phyloP scores from a whole-genome alignment of 2,113 vertebrate genomes.

The Orthonyx spaldingii region DNA sequence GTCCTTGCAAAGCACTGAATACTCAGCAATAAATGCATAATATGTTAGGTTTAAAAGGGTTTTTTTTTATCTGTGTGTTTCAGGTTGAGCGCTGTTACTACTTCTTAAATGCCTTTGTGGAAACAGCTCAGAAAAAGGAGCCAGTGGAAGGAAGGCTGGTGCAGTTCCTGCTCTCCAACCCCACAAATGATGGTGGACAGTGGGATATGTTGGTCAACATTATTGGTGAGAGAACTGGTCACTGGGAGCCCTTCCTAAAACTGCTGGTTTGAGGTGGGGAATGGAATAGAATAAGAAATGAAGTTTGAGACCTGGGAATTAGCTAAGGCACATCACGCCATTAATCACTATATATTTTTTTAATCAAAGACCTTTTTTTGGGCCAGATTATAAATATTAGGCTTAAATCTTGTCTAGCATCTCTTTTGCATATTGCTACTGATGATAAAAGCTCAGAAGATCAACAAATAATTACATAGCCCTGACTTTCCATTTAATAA shows the following conservation, averaged over 20 bases:
- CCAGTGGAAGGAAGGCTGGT: constrained; percentile 89
- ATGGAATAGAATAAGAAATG: neutral
- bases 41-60: accelerated
- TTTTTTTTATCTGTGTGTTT: neutral
- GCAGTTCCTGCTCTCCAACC: constrained; percentile 91
- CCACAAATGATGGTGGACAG: constrained; percentile 93
- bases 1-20: neutral
- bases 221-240: constrained; percentile 76
- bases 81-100: constrained; percentile 95
- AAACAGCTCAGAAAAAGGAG: constrained; percentile 89
- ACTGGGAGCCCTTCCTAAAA: neutral
- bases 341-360: neutral
- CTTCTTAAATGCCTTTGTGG: constrained; percentile 89
- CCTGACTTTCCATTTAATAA: neutral
- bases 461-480: neutral
- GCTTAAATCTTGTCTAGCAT: neutral
- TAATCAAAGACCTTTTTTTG: neutral
- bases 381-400: neutral
- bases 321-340: neutral
- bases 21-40: neutral
- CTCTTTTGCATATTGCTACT: neutral
- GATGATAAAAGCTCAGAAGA: neutral
- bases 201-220: constrained; percentile 99
- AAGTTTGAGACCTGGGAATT: neutral
- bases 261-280: neutral